These are phyloP conservation scores for Hozukius guyotensis DNA, from an alignment of 2,797 vertebrate species.

Conservation along the genomic window DNA sequence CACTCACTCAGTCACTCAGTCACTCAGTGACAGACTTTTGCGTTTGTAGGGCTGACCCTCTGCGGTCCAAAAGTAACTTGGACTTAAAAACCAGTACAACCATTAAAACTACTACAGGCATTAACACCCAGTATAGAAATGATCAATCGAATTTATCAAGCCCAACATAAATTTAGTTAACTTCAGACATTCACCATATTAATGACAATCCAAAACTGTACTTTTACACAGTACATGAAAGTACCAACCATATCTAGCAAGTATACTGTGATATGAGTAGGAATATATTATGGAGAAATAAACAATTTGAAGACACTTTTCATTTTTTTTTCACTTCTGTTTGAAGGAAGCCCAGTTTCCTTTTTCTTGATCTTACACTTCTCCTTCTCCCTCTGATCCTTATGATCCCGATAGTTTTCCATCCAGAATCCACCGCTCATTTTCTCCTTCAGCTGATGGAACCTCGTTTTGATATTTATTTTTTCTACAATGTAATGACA, in stretches of 20 bases:
- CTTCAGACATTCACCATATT: background rate
- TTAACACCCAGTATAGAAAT: background rate
- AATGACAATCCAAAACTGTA: background rate
- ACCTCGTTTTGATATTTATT: background rate
- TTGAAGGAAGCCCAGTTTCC: background rate
- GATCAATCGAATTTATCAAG: background rate
- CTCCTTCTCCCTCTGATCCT: background rate
- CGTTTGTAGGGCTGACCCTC: no score
- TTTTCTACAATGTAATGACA: background rate
- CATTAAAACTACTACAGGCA: background rate
- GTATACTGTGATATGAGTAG: background rate
- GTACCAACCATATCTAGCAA: background rate
- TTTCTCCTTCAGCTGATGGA: background rate
- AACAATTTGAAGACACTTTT: background rate
- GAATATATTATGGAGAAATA: background rate
- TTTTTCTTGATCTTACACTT: background rate
- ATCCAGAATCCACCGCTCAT: background rate
- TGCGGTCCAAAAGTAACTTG: no score
- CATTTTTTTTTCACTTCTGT: background rate
- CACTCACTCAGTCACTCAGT: no score
- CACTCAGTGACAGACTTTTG: no score
- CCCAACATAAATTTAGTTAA: no score
- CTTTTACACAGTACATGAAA: background rate
- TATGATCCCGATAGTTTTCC: background rate
- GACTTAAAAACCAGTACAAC: no score